These are phyloP conservation scores for Melinopterus prodromus DNA, from an alignment of 2,888 invertebrate genomes.

Conservation along the genomic window DNA sequence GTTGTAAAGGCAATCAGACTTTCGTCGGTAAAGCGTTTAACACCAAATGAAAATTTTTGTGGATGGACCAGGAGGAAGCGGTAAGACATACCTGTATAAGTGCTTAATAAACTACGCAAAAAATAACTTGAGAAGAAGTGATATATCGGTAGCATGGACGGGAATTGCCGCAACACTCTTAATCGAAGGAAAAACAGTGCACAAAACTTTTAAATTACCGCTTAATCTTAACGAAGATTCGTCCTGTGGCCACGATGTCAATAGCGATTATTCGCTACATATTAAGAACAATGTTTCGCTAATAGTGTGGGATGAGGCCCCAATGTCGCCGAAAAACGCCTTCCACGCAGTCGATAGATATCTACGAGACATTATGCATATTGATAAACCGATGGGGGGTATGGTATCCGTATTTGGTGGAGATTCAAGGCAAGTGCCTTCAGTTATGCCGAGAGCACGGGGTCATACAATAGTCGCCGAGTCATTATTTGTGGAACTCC, in stretches of 20 bases:
- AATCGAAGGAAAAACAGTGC: slow-evolving; percentile 15
- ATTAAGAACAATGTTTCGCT: slow-evolving; percentile 19
- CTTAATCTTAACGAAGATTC: slow-evolving; percentile 10
- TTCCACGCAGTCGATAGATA: slow-evolving; percentile 36
- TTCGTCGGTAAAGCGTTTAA: not conserved
- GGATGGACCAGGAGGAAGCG: slow-evolving; percentile 17
- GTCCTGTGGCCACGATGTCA: not conserved
- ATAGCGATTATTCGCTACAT: not conserved
- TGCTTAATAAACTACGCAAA: slow-evolving; percentile 10
- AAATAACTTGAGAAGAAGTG: not conserved
- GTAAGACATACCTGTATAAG: slow-evolving; percentile 9
- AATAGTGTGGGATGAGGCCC: slow-evolving; percentile 41
- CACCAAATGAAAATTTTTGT: not conserved
- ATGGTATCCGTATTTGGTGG: too few species aligned
- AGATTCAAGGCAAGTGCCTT: slow-evolving; percentile 42
- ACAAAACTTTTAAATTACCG: slow-evolving; percentile 22
- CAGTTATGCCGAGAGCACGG: slow-evolving; percentile 35
- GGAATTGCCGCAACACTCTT: slow-evolving; percentile 22
- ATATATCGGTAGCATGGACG: slow-evolving; percentile 17
- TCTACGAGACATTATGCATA: slow-evolving; percentile 30
- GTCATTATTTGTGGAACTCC: slow-evolving; percentile 34
- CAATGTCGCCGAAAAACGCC: slow-evolving; percentile 35
- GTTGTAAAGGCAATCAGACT: not conserved
- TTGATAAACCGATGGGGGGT: slow-evolving; percentile 33
- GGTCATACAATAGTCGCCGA: slow-evolving; percentile 27